Conservation (phyloP, 2,888 invertebrate species). For the Stictocephala bisonia region DNA sequence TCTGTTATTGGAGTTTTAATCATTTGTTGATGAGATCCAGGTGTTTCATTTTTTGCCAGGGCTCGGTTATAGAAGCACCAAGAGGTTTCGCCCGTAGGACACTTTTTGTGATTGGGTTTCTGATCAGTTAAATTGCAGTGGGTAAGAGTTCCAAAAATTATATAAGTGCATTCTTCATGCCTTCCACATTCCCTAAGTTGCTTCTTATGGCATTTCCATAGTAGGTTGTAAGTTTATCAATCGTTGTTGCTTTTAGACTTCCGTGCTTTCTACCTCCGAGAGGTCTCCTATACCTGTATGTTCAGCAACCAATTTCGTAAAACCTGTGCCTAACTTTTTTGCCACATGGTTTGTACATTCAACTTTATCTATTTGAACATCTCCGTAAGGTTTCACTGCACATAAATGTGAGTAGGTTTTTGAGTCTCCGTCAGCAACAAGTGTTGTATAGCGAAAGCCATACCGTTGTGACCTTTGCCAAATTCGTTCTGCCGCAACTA, state of each 20-base stretch:
- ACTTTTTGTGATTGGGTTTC: neutral
- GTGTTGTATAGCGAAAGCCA: slow-evolving; percentile 43
- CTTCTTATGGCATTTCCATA: neutral
- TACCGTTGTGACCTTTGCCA: slow-evolving; percentile 43
- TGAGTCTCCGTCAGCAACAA: slow-evolving; percentile 48
- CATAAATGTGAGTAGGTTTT: slow-evolving; percentile 38
- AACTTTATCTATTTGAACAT: neutral
- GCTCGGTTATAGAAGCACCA: neutral
- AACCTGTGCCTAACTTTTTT: neutral
- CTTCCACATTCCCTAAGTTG: too few relatives aligned
- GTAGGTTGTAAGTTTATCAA: neutral
- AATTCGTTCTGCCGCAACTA: slow-evolving; percentile 42
- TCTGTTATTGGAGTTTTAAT: neutral
- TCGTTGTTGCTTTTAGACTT: neutral
- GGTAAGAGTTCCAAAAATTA: neutral
- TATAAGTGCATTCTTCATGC: too few relatives aligned
- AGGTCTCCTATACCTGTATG: neutral
- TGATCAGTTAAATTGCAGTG: neutral
- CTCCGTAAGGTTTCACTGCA: slow-evolving; percentile 9
- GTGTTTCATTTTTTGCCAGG: neutral
- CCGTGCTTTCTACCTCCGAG: neutral
- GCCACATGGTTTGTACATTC: neutral
- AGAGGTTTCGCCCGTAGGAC: neutral
- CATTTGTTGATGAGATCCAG: neutral
- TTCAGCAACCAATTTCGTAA: neutral